Conservation (phyloP, 2,113 vertebrate genomes). For the Dasypus novemcinctus region DNA sequence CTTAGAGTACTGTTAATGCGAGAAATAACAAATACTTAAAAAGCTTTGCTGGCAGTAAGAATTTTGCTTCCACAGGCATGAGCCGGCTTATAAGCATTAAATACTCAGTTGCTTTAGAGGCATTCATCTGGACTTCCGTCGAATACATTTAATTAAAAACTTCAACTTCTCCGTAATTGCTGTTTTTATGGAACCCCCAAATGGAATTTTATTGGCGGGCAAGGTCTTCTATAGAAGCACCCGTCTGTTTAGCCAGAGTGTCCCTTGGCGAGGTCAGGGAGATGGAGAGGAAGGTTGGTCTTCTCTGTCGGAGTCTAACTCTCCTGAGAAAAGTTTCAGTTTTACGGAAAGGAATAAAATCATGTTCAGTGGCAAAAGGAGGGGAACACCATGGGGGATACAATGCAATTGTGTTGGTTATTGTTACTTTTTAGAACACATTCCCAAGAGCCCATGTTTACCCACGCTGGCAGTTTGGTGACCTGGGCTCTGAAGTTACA, state of each 20-base stretch:
- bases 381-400: neutral
- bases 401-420: neutral
- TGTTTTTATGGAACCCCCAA: constrained; percentile 70
- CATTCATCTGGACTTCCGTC: constrained; percentile 80
- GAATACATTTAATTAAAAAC: constrained; percentile 81
- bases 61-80: constrained; percentile 66
- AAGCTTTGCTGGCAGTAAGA: constrained; percentile 58
- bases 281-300: constrained; percentile 8
- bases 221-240: constrained; percentile 78
- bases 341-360: neutral
- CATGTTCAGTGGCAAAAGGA: neutral
- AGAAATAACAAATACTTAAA: constrained; percentile 56
- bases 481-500: neutral
- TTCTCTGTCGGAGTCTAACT: neutral
- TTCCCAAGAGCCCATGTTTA: neutral
- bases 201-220: constrained; percentile 71
- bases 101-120: constrained; percentile 72
- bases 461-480: neutral
- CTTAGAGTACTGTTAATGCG: constrained; percentile 69
- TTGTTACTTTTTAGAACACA: neutral
- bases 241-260: constrained; percentile 65
- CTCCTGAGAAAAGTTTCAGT: neutral
- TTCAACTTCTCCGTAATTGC: constrained; percentile 76
- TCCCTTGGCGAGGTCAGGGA: constrained; percentile 20
- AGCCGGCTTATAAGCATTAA: constrained; percentile 73